Evolutionary conservation across 1,140 invertebrate genomes (phyloP).

Genomic region (Cylas formicarius): DNA sequence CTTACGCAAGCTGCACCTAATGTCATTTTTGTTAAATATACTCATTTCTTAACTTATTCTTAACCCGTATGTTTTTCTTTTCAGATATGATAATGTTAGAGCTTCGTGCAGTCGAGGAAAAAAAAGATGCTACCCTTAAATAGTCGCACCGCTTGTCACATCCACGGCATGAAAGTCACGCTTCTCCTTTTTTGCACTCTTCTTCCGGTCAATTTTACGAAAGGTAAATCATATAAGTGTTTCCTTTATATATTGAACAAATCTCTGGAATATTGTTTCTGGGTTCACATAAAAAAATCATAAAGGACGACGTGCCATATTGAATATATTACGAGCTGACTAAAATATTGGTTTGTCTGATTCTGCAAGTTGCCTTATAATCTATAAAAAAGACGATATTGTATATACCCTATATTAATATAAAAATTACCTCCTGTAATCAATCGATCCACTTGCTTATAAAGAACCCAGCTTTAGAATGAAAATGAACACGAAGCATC

Average conservation of each 20-base stretch:
- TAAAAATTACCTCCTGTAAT: too few relatives aligned
- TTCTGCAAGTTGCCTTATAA: too few relatives aligned
- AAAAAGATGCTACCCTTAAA: conserved; percentile 33
- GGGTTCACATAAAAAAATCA: conserved; percentile 20
- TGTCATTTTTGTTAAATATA: neutral
- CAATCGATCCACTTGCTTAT: too few relatives aligned
- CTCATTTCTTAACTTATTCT: neutral
- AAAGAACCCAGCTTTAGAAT: too few relatives aligned
- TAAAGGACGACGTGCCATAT: conserved; percentile 11
- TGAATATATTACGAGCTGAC: conserved; percentile 21
- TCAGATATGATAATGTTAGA: conserved; percentile 15
- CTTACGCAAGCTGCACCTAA: conserved; percentile 1
- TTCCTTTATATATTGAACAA: conserved; percentile 23
- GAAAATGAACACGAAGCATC: too few relatives aligned
- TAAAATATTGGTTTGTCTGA: too few relatives aligned
- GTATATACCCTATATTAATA: too few relatives aligned
- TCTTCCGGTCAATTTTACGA: conserved; percentile 32
- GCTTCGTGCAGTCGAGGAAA: conserved; percentile 30
- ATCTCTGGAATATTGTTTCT: conserved; percentile 18
- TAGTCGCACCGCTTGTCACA: conserved; percentile 29
- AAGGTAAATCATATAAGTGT: conserved; percentile 29
- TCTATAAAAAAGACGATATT: too few relatives aligned
- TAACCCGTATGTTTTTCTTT: conserved; percentile 7
- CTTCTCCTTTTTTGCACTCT: conserved; percentile 35
- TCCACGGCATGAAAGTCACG: conserved; percentile 34